Percentiles rank a stretch among this genome's conserved stretches.
phyloP scores from a whole-genome alignment of 2,888 invertebrate genomes.

The Xylocampa areola region DNA sequence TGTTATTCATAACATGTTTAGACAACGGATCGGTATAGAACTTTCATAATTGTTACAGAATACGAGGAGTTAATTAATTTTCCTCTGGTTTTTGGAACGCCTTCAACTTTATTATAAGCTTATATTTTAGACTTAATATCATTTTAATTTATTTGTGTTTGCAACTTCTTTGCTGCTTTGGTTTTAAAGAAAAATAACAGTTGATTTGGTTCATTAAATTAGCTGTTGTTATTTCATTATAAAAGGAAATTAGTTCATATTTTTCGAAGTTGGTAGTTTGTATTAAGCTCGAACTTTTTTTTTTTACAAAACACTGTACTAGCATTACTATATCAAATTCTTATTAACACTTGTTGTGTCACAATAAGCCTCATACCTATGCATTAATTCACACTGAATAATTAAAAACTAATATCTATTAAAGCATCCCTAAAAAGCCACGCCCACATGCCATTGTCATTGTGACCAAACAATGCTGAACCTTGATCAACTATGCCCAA shows the following conservation, averaged over 20 bases:
- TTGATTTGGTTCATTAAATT: too few species aligned
- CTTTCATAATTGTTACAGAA: slow-evolving; percentile 62
- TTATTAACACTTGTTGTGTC: slow-evolving; percentile 1
- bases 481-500: slow-evolving; percentile 44
- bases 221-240: too few species aligned
- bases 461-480: slow-evolving; percentile 25
- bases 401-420: slow-evolving; percentile 43
- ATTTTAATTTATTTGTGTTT: slow-evolving; percentile 52
- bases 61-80: slow-evolving; percentile 64
- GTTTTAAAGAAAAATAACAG: slow-evolving; percentile 43
- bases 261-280: too few species aligned
- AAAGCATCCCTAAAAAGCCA: slow-evolving; percentile 32
- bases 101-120: slow-evolving; percentile 41
- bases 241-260: too few species aligned
- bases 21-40: slow-evolving; percentile 53
- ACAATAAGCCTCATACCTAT: slow-evolving; percentile 19
- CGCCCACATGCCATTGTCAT: slow-evolving; percentile 46
- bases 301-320: background rate
- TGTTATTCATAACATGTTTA: slow-evolving; percentile 42
- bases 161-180: slow-evolving; percentile 14
- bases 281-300: too few species aligned
- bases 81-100: slow-evolving; percentile 52
- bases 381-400: slow-evolving; percentile 48
- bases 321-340: background rate
- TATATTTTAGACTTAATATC: slow-evolving; percentile 46